phyloP scores from a whole-genome alignment of 2,113 vertebrate genomes.

The Centropus unirufus region DNA sequence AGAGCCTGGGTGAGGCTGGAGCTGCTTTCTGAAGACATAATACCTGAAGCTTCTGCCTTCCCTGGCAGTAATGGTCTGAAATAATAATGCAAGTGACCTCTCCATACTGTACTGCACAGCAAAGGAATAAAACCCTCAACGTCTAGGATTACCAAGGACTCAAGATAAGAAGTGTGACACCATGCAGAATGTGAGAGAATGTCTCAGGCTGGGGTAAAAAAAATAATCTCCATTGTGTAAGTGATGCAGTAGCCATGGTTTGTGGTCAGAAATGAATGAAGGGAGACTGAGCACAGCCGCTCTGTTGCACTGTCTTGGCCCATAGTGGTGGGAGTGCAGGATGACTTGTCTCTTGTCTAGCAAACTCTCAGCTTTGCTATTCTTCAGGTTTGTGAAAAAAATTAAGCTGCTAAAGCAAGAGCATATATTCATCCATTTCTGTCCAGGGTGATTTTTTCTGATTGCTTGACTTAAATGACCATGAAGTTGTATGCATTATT shows the following conservation, averaged over 20 bases:
- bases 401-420: not conserved
- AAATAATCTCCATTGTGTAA: not conserved
- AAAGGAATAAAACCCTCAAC: no score
- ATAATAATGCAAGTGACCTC: accelerated
- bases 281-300: not conserved
- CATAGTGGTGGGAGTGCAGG: accelerated
- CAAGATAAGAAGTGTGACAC: not conserved
- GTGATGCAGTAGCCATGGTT: accelerated
- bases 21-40: not conserved
- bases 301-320: not conserved
- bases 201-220: not conserved
- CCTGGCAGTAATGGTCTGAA: not conserved
- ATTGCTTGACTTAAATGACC: no score
- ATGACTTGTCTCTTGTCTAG: not conserved
- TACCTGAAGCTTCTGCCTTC: not conserved
- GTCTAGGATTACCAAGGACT: not conserved
- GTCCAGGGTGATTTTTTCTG: not conserved
- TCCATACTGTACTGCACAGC: not conserved
- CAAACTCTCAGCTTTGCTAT: not conserved
- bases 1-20: not conserved
- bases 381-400: not conserved
- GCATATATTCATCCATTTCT: not conserved
- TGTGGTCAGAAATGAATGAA: accelerated
- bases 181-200: accelerated
- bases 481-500: accelerated